Percentiles rank a stretch among this genome's conserved stretches.
Conservation (phyloP, 2,113 vertebrate species). For the Amphilophus citrinellus region DNA sequence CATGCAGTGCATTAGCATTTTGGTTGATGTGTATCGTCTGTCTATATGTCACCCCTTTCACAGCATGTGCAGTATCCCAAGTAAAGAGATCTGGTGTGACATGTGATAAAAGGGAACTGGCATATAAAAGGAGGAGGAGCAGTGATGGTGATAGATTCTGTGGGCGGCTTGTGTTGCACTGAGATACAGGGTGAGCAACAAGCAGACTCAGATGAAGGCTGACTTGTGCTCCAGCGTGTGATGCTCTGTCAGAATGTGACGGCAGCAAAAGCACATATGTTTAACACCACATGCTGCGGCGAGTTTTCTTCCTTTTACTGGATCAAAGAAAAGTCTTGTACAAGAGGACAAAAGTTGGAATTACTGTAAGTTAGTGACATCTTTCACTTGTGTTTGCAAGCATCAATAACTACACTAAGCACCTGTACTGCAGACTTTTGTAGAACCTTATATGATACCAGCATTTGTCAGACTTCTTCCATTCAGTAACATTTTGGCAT, state of each 20-base stretch:
- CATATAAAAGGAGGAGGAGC: slow-evolving; percentile 59
- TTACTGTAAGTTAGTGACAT: neutral
- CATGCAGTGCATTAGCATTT: neutral
- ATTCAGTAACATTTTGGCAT: neutral
- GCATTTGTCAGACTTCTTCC: neutral
- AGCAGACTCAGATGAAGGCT: slow-evolving; percentile 40
- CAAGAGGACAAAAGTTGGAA: neutral
- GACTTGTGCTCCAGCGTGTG: slow-evolving; percentile 36
- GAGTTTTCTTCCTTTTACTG: slow-evolving; percentile 9
- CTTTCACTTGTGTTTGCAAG: neutral
- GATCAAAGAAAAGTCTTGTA: slow-evolving; percentile 36
- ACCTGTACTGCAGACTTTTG: neutral
- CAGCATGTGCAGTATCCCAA: slow-evolving; percentile 31
- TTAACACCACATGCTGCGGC: neutral
- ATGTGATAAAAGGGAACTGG: slow-evolving; percentile 57
- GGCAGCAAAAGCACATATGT: slow-evolving; percentile 19
- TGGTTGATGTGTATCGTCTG: neutral
- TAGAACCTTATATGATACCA: neutral
- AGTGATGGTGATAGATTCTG: slow-evolving; percentile 49
- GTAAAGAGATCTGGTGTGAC: slow-evolving; percentile 44
- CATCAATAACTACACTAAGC: neutral
- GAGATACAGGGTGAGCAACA: slow-evolving; percentile 39
- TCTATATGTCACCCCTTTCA: slow-evolving; percentile 22
- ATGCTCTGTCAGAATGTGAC: slow-evolving; percentile 34
- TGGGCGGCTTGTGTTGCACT: slow-evolving; percentile 50